Evolutionary conservation across 2,113 vertebrate species (phyloP), one percentile per base, ranked within the genome.

Genomic region (Phalacrocorax brasilianus): DNA sequence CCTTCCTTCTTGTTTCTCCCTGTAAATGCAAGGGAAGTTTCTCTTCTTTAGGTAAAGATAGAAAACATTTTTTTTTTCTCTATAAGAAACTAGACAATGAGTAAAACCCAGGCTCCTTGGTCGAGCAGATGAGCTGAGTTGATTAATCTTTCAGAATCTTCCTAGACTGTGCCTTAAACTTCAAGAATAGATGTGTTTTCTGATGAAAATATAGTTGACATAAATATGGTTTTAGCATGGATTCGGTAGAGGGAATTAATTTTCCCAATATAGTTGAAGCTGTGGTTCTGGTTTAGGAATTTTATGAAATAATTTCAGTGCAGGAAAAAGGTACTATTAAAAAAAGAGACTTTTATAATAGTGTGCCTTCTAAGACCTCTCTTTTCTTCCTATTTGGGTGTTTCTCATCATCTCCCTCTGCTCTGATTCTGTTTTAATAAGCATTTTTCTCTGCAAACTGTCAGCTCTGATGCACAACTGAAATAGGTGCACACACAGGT

Each of bases 311-410:
- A 72, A 63, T 74, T 73, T 55, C 24, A 71, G 26, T 84, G 72
- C 52, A 75, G 23, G 40, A 83, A 35, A 67, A 71, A 83, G 27
- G 19, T 44, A 19, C 21, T 88, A 52, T 77, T 86, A 10, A 85
- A 88, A 56, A 56, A 53, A 20, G 16, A 38, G 0, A 27, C 16
- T 86, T 95, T 85, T 77, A 55, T 77, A 59, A 26, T 14, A 30
- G 4, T 3, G 3, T 72, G 33, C 27, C 22, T 81, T 83, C 33
- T 35, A 55, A 58, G 44, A 81, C 38, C 13, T 66, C 28, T 77
- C 49, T 77, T 80, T 76, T 76, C 63, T 73, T 82, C 75, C 82
- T 24, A 12, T 88, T 74, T 95, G 50, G 35, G n/a, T 88, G 42
- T 72, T 92, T 45, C 42, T 19, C 58, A 50, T 68, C 7, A 1